Conservation (phyloP, 2,797 vertebrate genomes). For the Falco naumanni region DNA sequence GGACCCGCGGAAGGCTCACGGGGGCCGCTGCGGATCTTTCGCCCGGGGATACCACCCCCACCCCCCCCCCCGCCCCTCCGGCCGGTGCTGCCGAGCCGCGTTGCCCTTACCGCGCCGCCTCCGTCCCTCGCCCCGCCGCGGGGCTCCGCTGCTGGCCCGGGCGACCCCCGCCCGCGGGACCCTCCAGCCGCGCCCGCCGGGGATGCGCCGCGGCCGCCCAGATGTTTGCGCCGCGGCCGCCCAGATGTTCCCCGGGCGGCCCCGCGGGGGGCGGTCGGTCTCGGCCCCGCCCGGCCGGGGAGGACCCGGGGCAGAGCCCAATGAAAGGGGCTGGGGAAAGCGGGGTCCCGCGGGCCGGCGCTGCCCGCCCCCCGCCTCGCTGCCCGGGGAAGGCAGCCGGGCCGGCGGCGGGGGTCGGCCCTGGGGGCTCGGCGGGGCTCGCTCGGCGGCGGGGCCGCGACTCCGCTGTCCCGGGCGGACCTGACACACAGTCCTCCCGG, state of each 20-base stretch:
- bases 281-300: neutral
- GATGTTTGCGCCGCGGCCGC: neutral
- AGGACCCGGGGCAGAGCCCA: neutral
- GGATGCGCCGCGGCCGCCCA: neutral
- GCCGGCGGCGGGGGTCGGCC: neutral
- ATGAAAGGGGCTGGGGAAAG: neutral
- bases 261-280: conserved; percentile 1
- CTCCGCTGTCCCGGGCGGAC: no score
- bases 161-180: neutral
- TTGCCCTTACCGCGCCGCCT: neutral
- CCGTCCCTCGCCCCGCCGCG: neutral
- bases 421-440: neutral
- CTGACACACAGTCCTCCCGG: no score
- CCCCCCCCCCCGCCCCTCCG: neutral
- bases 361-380: neutral
- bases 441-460: no score
- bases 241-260: conserved; percentile 28
- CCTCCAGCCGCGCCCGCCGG: neutral
- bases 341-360: neutral
- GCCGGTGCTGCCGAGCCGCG: neutral
- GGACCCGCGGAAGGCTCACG: no score
- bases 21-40: no score
- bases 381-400: neutral
- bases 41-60: no score
- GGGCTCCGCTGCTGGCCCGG: neutral